These are phyloP conservation scores for Serilophus lunatus DNA, from an alignment of 2,113 vertebrate genomes.

Conservation along the genomic window DNA sequence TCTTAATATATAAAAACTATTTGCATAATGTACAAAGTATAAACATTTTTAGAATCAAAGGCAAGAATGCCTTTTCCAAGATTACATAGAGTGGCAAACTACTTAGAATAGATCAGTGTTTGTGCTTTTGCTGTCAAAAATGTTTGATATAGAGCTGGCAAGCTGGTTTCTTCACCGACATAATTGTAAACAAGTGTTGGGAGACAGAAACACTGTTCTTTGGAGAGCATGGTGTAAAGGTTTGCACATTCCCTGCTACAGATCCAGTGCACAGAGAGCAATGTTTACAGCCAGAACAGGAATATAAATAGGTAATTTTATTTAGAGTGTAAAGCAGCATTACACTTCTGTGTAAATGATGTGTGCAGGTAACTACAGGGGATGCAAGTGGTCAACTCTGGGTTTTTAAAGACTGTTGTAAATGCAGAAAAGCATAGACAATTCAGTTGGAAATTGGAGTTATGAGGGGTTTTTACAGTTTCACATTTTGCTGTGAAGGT, in stretches of 20 bases:
- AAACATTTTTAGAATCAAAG: conserved; percentile 73
- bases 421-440: not conserved
- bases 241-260: not conserved
- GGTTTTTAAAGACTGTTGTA: not conserved
- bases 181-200: conserved; percentile 47
- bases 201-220: conserved; percentile 21
- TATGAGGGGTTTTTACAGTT: not conserved
- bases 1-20: conserved; percentile 80
- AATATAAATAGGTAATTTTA: not conserved
- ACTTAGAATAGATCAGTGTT: conserved; percentile 58
- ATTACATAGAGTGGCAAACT: conserved; percentile 52
- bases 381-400: not conserved
- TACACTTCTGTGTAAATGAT: not conserved
- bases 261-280: not conserved
- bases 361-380: not conserved
- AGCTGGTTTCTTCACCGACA: conserved; percentile 47
- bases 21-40: conserved; percentile 78
- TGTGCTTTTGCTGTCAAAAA: conserved; percentile 59
- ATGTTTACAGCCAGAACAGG: not conserved
- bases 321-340: not conserved
- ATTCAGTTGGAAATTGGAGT: not conserved
- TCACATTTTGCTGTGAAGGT: not conserved
- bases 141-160: conserved; percentile 56
- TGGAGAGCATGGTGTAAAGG: not conserved
- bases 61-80: conserved; percentile 65